Base-by-base conservation (phyloP, 2,888 invertebrate species). In the Watsonalla binaria region DNA sequence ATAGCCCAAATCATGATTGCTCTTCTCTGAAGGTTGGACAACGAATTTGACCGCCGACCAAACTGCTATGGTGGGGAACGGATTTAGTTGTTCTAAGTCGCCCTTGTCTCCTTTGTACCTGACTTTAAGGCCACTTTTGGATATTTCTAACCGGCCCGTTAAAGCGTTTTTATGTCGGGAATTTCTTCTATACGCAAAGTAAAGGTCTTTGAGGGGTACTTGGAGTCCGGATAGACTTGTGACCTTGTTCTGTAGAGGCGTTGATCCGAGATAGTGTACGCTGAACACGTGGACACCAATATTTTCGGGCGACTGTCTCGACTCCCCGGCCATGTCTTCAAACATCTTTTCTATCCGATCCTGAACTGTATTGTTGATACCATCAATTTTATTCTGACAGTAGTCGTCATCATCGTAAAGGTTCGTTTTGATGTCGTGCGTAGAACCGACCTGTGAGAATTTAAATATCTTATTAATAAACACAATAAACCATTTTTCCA, bases 1-100 rank as follows among this genome's bases (percentile, higher is more conserved):
- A 76, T 93, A 95, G 70, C 92, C 92, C 34, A 91, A 74, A 35
- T 92, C 91, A 51, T 77, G 83, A 5, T 90, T 86, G 47, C 92
- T 91, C 53, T 92, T 92, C 61, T 92, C 92, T 34, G 90, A 84
- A 11, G 92, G 87, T 59, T 95, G 94, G 15, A 95, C 92, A 6
- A 96, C 94, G 76, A 97, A 95, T 80, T 96, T 96, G 2, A 97
- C 94, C 0, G 97, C 97, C 14, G 97, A 97, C 97, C 97, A 97
- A 2, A 97, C 97, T 0, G 97, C 97, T 81, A 97, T 97, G 48
- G 96, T 95, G 15, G 97, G 95, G 74, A 97, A 97, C 2, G 97
- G 96, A 73, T 97, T 97, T 52, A 95, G 80, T 70, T 93, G 92
- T 76, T 93, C 93, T 52, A 93, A 73, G 63, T 93, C 93, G 35